Base-by-base conservation (phyloP, 2,797 vertebrate species). In the Labroides dimidiatus region DNA sequence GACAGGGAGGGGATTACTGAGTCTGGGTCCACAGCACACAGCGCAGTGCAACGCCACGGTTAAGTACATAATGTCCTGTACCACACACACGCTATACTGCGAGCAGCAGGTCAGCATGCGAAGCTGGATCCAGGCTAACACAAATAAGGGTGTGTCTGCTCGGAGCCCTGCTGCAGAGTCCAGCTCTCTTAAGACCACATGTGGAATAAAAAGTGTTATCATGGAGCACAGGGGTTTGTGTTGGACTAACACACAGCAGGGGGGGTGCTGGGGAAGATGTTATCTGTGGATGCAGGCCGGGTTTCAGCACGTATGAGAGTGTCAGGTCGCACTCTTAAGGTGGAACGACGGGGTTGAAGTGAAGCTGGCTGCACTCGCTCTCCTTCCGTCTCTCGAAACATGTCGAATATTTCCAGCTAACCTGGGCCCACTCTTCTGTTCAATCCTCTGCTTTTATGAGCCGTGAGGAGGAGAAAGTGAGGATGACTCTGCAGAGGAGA, bases 71-170 rank as follows among this genome's bases (percentile, higher is more conserved):
- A 76, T 69, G 78, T 77, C 49, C 72, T 53, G 43, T 64, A 48
- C 53, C 14, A 50, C 48, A 36, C 56, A 63, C 24, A 21, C 7
- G 0, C 57, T 60, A 58, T 7, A 60, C 20, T 43, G 45, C 43
- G 43, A 17, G 47, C 42, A 36, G 55, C n/a, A 33, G 55, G 54
- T 21, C 19, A 17, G 62, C 23, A 14, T 55, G 39, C 20, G 41
- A 30, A 60, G 47, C 66, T 56, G 73, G 19, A 73, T 60, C 66
- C 42, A 6, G 36, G 54, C 64, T 36, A 30, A 74, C 59, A 74
- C 80, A 76, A 77, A 82, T 45, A 72, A 39, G 79, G 81, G 86
- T 65, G 87, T 78, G 85, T 80, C 78, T 20, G 21, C 69, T 0
- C 33, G 2, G 24, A 2, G 52, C 57, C 60, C 53, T 30, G 39